Conservation (phyloP, 2,888 invertebrate species). For the Dendrolimus houi region DNA sequence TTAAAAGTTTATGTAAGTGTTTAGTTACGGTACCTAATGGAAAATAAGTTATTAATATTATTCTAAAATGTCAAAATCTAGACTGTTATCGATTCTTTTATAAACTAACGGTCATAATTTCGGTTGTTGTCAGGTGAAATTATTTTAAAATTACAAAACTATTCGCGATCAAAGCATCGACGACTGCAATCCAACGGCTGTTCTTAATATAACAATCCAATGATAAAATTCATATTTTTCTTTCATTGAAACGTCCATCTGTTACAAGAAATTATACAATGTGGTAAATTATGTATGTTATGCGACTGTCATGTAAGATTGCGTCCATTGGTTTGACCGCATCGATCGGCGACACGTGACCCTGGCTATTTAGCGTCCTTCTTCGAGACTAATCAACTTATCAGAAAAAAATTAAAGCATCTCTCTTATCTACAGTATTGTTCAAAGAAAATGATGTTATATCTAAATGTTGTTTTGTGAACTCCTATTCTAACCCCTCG, state of each 20-base stretch:
- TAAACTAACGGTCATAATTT: too few species aligned
- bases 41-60: too few species aligned
- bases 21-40: too few species aligned
- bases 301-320: constrained; percentile 35
- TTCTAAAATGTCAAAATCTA: too few species aligned
- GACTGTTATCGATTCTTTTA: too few species aligned
- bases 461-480: too few species aligned
- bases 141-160: background rate
- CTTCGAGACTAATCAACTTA: constrained; percentile 7
- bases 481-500: too few species aligned
- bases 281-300: constrained; percentile 8
- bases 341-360: constrained; percentile 45
- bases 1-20: too few species aligned
- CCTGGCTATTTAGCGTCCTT: constrained; percentile 25
- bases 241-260: background rate
- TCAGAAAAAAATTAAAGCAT: background rate
- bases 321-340: constrained; percentile 36
- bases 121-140: background rate
- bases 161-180: background rate
- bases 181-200: background rate
- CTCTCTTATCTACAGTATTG: background rate
- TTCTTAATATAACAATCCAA: background rate
- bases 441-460: background rate
- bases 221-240: background rate
- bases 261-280: background rate